Evolutionary conservation across 2,797 vertebrate genomes (phyloP).

Genomic region (Squalus acanthias): DNA sequence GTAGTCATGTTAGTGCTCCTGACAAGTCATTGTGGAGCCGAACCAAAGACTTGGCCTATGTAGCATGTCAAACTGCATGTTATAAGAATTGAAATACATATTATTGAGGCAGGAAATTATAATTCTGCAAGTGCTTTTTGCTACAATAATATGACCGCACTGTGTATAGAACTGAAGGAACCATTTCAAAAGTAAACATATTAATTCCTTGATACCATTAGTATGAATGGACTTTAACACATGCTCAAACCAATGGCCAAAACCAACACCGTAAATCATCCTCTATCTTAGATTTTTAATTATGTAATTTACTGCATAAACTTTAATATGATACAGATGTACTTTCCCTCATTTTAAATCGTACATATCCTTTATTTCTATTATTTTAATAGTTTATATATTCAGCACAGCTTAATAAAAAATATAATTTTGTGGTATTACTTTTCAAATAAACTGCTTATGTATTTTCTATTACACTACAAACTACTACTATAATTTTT

Average conservation of each 20-base stretch:
- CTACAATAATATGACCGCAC: not conserved
- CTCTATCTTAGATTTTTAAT: not conserved
- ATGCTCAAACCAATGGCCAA: not conserved
- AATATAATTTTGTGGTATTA: not conserved
- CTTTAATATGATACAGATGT: not conserved
- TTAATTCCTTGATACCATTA: not conserved
- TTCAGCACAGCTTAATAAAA: not conserved
- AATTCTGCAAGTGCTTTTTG: not conserved
- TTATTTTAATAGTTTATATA: not conserved
- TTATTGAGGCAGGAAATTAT: not conserved
- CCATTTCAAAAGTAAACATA: not conserved
- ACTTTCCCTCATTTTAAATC: conserved; percentile 18
- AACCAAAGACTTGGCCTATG: not conserved
- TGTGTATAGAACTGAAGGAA: not conserved
- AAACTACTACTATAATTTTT: not conserved
- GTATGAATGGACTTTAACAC: not conserved
- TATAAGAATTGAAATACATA: not conserved
- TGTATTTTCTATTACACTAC: not conserved
- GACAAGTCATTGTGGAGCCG: not conserved
- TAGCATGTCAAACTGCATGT: not conserved
- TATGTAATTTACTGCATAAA: not conserved
- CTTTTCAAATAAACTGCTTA: not conserved
- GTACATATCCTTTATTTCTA: not conserved
- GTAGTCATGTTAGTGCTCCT: not conserved
- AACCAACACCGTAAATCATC: not conserved